These are phyloP conservation scores for Alethe diademata DNA, from an alignment of 2,113 vertebrate species.

Conservation along the genomic window DNA sequence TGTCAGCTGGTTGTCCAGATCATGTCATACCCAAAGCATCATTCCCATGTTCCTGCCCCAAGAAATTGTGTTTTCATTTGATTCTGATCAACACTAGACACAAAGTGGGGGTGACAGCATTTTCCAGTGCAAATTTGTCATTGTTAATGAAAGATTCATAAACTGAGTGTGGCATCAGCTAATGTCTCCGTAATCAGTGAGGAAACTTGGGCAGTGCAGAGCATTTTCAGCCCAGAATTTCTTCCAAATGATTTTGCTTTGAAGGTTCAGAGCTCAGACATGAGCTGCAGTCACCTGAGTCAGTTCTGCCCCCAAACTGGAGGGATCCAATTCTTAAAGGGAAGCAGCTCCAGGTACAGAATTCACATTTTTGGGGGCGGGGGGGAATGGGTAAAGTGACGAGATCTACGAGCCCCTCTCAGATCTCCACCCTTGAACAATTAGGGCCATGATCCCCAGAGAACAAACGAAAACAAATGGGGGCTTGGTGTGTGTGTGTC, in stretches of 20 bases:
- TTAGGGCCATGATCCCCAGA: background rate
- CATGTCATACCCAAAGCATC: background rate
- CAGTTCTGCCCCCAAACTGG: background rate
- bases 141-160: conserved; percentile 32
- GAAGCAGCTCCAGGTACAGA: background rate
- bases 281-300: fast-evolving
- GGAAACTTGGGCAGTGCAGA: background rate
- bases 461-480: background rate
- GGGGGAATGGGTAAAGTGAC: fast-evolving
- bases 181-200: background rate
- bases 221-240: background rate
- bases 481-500: background rate
- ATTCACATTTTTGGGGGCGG: background rate
- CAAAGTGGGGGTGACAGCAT: background rate
- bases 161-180: background rate
- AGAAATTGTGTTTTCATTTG: background rate
- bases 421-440: background rate
- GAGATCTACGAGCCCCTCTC: fast-evolving
- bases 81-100: background rate
- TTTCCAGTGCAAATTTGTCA: background rate
- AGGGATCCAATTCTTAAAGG: background rate
- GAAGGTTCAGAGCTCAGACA: background rate
- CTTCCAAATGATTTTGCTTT: background rate
- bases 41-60: background rate
- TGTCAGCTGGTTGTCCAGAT: background rate